Evolutionary conservation across 1,140 invertebrate genomes (phyloP), one percentile per base, ranked within the genome.

Genomic region (Nixonia krombeini): DNA sequence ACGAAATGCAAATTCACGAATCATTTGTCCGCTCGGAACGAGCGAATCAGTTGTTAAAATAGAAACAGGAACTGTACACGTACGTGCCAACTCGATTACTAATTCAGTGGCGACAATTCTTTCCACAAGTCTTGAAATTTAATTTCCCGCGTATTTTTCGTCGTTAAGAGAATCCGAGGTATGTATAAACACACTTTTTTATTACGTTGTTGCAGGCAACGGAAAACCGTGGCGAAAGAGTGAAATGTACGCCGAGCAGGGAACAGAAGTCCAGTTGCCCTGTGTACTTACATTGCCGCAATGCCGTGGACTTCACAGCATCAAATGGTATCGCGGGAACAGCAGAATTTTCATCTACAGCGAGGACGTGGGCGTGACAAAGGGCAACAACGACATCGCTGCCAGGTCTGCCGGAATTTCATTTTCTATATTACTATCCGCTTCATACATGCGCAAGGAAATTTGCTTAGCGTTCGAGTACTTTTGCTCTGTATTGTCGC

Each of bases 251-350:
- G 83, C 74, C 6, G 84, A 85, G 69, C 84, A 76, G 74, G 93
- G 93, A 1, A 88, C 90, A 12, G 90, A 90, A 21, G 91, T 93
- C 16, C 85, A 87, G 15, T 85, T 95, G 28, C 89, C 90, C 1
- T 96, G 94, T 83, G 87, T 89, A 13, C 89, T 95, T 53, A 91
- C 93, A 79, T 89, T 88, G 44, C 86, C 88, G 6, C 88, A 90
- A 64, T 96, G 94, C 74, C 92, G 93, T 0, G 90, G 90, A 35
- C 88, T 95, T 70, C 94, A 96, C 86, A 94, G 92, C 75, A 91
- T 96, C 72, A 95, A 96, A 83, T 96, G 94, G 94, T 96, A 95
- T 82, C 91, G 92, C 66, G 92, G 91, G 33, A 89, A 91, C 44
- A 88, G 88, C 49, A 87, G 94, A 40, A 93, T 96, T 55, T 95